Evolutionary conservation across 2,797 vertebrate genomes (phyloP).

Genomic region (Coccyzus lansbergi): DNA sequence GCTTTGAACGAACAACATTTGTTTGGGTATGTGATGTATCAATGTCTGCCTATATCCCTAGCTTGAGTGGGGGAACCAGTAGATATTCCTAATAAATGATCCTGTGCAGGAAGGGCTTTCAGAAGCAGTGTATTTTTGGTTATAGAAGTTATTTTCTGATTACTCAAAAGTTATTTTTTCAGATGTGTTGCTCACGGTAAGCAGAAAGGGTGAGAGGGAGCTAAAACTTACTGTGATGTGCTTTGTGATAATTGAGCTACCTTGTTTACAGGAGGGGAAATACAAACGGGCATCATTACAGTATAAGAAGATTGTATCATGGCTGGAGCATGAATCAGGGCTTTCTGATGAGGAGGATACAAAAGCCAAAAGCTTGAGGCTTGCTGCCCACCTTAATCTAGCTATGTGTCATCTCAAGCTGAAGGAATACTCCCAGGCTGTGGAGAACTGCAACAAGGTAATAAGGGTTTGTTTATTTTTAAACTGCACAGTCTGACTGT

Average conservation of each 20-base stretch:
- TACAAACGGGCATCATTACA: conserved; percentile 91
- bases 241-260: background rate
- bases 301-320: conserved; percentile 95
- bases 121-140: background rate
- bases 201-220: background rate
- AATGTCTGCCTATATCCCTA: background rate
- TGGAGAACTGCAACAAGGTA: conserved; percentile 96
- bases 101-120: background rate
- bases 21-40: background rate
- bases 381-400: conserved; percentile 94
- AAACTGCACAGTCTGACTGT: background rate
- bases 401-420: conserved; percentile 96
- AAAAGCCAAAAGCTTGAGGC: conserved; percentile 83
- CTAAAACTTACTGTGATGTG: background rate
- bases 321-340: conserved; percentile 91
- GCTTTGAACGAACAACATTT: background rate
- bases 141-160: background rate
- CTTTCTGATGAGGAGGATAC: conserved; percentile 83
- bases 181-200: background rate
- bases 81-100: background rate
- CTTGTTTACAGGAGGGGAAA: conserved; percentile 85
- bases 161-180: background rate
- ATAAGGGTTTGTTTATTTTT: background rate
- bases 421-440: conserved; percentile 84
- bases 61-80: background rate